These are phyloP conservation scores for Siniperca obscura DNA, from an alignment of 2,797 vertebrate species.

Conservation along the genomic window DNA sequence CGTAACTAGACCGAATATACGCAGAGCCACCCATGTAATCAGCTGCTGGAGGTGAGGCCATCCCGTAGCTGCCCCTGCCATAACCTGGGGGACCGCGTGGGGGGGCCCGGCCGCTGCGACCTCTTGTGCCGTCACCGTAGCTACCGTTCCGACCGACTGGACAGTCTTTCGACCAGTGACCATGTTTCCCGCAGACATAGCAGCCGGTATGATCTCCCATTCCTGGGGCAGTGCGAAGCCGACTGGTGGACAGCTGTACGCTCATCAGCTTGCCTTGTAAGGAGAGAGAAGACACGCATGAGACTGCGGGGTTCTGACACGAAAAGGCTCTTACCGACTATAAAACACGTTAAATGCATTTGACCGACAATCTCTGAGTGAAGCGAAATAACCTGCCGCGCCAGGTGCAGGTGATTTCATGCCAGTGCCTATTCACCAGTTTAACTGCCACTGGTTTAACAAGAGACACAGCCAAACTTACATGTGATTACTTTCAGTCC, in stretches of 20 bases:
- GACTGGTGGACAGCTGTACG: slow-evolving; percentile 95
- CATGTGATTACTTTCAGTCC: slow-evolving; percentile 41
- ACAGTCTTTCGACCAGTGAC: slow-evolving; percentile 98
- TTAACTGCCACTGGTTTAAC: slow-evolving; percentile 29
- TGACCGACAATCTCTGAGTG: slow-evolving; percentile 45
- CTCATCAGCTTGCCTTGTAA: slow-evolving; percentile 94
- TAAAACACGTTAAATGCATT: slow-evolving; percentile 53
- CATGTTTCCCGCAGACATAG: slow-evolving; percentile 89
- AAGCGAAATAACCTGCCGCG: slow-evolving; percentile 38
- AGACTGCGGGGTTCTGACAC: slow-evolving; percentile 72
- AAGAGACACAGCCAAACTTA: slow-evolving; percentile 23
- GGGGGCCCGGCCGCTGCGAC: slow-evolving; percentile 53
- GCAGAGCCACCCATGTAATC: slow-evolving; percentile 80
- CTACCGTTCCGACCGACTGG: slow-evolving; percentile 88
- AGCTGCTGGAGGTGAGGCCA: slow-evolving; percentile 61
- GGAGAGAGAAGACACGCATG: slow-evolving; percentile 86
- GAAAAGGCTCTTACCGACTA: slow-evolving; percentile 67
- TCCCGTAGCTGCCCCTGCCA: slow-evolving; percentile 72
- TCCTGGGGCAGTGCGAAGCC: slow-evolving; percentile 92
- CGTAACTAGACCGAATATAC: slow-evolving; percentile 75
- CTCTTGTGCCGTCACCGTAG: slow-evolving; percentile 70
- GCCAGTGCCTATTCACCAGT: slow-evolving; percentile 33
- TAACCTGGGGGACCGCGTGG: slow-evolving; percentile 67
- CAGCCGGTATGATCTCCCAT: slow-evolving; percentile 93
- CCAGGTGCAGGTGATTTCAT: slow-evolving; percentile 21